A percentile compares a stretch with the other conserved stretches of the same genome.
These are phyloP conservation scores for Berghia stephanieae DNA, from an alignment of 1,140 invertebrate genomes.

Conservation along the genomic window DNA sequence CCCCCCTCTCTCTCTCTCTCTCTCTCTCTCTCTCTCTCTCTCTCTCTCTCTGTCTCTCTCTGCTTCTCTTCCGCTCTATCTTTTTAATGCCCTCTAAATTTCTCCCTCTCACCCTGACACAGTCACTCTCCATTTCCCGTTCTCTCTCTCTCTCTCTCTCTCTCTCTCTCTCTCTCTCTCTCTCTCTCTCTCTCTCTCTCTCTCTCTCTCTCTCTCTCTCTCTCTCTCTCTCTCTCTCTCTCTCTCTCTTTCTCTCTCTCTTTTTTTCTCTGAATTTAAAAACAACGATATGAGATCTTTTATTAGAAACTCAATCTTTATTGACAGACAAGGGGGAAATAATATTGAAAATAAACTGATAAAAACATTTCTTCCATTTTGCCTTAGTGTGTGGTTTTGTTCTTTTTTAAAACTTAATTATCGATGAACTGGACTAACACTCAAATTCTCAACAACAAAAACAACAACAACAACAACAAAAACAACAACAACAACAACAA, in stretches of 20 bases:
- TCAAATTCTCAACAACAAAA: background rate
- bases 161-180: slow-evolving; percentile 4
- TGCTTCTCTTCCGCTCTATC: background rate
- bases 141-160: slow-evolving; percentile 2
- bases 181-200: background rate
- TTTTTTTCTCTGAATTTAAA: background rate
- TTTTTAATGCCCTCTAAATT: background rate
- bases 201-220: background rate
- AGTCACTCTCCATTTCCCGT: background rate
- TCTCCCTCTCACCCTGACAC: background rate
- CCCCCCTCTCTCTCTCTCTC: background rate
- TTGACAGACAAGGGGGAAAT: background rate
- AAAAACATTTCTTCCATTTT: background rate
- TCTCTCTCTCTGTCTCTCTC: background rate
- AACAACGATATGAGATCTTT: background rate
- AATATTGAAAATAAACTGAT: background rate
- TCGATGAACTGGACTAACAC: background rate
- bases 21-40: background rate
- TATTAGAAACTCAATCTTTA: background rate
- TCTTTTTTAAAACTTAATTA: background rate
- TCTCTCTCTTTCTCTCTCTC: slow-evolving; percentile 14
- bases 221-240: slow-evolving; percentile 27
- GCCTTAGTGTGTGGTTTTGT: background rate
- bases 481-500: too few relatives aligned
- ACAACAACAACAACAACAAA: too few relatives aligned